Conservation (phyloP, 1,140 invertebrate species). For the Anadara kagoshimensis region DNA sequence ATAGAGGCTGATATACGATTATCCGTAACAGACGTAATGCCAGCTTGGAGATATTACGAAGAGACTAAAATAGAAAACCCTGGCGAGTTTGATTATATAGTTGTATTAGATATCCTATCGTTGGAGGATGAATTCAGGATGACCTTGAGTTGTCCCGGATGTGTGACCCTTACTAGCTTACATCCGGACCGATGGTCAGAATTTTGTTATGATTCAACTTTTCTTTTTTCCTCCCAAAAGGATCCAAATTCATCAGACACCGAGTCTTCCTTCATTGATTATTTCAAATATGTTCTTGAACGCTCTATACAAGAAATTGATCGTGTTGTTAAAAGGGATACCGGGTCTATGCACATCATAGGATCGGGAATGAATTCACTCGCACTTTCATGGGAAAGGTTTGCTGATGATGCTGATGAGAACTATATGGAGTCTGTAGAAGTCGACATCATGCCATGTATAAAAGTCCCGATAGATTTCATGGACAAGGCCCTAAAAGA, state of each 20-base stretch:
- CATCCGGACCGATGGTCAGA: not conserved
- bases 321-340: not conserved
- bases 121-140: slow-evolving; percentile 3
- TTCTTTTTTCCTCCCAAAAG: not conserved
- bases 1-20: not conserved
- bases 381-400: not conserved
- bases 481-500: not conserved
- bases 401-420: not conserved
- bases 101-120: not conserved
- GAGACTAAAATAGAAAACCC: slow-evolving; percentile 13
- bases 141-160: not conserved
- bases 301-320: not conserved
- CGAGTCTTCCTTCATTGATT: not conserved
- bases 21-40: not conserved
- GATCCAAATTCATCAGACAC: not conserved
- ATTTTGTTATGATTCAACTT: not conserved
- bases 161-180: not conserved
- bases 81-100: slow-evolving; percentile 12
- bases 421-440: not conserved
- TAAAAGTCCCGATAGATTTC: not conserved
- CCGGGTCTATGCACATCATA: not conserved
- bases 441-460: slow-evolving; percentile 7
- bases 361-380: not conserved
- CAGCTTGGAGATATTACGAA: slow-evolving; percentile 1
- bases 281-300: not conserved